Conservation (phyloP, 2,888 invertebrate species). For the Rhorus exstirpatorius region DNA sequence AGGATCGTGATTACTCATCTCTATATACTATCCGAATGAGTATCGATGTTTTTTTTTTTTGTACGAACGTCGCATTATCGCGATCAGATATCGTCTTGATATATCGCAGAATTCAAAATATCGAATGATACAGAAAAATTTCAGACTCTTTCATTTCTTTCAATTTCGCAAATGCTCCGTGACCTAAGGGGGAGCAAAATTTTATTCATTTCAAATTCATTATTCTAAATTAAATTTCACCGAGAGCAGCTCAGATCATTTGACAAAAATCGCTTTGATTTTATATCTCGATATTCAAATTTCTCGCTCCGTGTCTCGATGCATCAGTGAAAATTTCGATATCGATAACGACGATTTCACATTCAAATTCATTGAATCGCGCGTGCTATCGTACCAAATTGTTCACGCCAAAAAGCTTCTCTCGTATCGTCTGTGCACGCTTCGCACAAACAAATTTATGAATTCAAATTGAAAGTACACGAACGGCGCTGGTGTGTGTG, state of each 20-base stretch:
- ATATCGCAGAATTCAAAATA: neutral
- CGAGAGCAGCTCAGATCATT: slow-evolving; percentile 4
- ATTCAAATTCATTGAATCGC: slow-evolving; percentile 46
- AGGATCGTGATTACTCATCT: slow-evolving; percentile 38
- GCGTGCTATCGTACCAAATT: slow-evolving; percentile 1
- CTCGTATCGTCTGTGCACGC: neutral
- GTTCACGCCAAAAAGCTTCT: slow-evolving; percentile 32
- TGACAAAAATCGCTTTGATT: neutral
- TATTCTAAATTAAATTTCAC: neutral
- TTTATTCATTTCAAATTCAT: neutral
- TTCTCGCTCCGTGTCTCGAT: neutral
- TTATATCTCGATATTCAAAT: slow-evolving; percentile 17
- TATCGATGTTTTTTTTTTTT: slow-evolving; percentile 47
- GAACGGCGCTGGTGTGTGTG: neutral
- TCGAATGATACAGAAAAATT: slow-evolving; percentile 14
- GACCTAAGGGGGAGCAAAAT: neutral
- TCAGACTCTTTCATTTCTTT: slow-evolving; percentile 8
- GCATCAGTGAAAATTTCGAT: neutral
- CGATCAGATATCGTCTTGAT: slow-evolving; percentile 23
- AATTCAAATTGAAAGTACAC: slow-evolving; percentile 46
- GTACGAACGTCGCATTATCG: slow-evolving; percentile 32
- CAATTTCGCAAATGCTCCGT: slow-evolving; percentile 10
- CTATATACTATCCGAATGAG: slow-evolving; percentile 6
- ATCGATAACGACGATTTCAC: slow-evolving; percentile 7
- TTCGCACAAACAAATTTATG: slow-evolving; percentile 26